Percentiles rank a stretch among this genome's conserved stretches.
Conservation (phyloP, 1,140 invertebrate species). For the Philopotamus ludificatus region DNA sequence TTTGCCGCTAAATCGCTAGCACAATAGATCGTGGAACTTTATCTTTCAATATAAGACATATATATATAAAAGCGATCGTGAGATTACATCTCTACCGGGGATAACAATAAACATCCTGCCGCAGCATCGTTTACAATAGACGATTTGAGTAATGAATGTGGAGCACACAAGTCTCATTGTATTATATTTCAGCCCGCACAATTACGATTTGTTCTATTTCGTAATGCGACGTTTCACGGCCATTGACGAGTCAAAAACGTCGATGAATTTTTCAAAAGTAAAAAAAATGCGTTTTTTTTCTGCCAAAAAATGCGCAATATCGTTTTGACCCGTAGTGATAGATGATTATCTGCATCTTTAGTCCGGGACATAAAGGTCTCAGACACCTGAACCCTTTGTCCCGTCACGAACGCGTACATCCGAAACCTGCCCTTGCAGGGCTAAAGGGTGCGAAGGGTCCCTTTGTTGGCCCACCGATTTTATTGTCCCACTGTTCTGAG, state of each 20-base stretch:
- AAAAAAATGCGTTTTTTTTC: no score
- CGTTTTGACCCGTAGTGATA: not conserved
- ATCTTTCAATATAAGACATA: no score
- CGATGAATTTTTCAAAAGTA: not conserved
- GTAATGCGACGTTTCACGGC: not conserved
- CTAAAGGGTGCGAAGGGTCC: slow-evolving; percentile 27
- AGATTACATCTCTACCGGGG: slow-evolving; percentile 19
- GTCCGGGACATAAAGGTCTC: not conserved
- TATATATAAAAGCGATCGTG: no score
- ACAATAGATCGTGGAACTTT: no score
- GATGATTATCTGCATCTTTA: not conserved
- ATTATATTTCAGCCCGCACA: not conserved
- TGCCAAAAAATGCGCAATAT: not conserved
- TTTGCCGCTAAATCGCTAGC: no score
- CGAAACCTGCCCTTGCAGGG: slow-evolving; percentile 31
- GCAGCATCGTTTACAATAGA: slow-evolving; percentile 12
- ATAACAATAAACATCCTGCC: slow-evolving; percentile 30
- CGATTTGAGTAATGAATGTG: slow-evolving; percentile 20
- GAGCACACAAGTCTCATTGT: slow-evolving; percentile 19
- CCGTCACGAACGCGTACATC: slow-evolving; percentile 26
- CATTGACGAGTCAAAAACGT: not conserved
- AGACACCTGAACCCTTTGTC: slow-evolving; percentile 25
- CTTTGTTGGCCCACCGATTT: slow-evolving; percentile 17
- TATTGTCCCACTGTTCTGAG: not conserved
- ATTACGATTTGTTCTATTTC: not conserved